phyloP scores from a whole-genome alignment of 2,797 vertebrate species.

The Macropus fuliginosus region DNA sequence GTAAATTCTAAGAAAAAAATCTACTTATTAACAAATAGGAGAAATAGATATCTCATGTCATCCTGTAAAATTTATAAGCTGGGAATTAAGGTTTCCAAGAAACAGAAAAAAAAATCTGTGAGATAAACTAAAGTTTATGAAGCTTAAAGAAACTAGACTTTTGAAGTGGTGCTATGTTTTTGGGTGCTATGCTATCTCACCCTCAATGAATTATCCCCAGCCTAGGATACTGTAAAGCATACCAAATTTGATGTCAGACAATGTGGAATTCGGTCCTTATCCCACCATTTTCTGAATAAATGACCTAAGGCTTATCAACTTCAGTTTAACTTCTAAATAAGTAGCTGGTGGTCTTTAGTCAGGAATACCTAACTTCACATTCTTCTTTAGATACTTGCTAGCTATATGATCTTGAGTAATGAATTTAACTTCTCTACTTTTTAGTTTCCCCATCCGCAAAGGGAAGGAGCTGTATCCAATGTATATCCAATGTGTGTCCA shows the following conservation, averaged over 20 bases:
- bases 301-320: background rate
- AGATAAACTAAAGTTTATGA: constrained; percentile 53
- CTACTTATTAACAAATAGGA: constrained; percentile 31
- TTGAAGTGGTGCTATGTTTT: background rate
- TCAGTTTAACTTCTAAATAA: background rate
- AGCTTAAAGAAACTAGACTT: constrained; percentile 6
- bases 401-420: background rate
- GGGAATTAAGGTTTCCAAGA: constrained; percentile 23
- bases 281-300: background rate
- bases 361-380: too few relatives aligned
- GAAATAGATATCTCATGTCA: constrained; percentile 21
- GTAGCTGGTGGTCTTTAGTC: background rate
- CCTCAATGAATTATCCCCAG: background rate
- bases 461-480: background rate
- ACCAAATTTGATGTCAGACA: background rate
- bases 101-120: constrained; percentile 33
- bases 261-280: too few relatives aligned
- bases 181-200: background rate
- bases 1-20: constrained; percentile 1
- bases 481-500: too few relatives aligned
- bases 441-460: background rate
- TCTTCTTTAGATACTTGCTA: background rate
- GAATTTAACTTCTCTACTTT: background rate
- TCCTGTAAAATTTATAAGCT: constrained; percentile 46
- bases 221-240: background rate